A percentile compares a stretch with the other conserved stretches of the same genome.
Conservation (phyloP, 2,113 vertebrate genomes). For the Cyanoderma ruficeps region DNA sequence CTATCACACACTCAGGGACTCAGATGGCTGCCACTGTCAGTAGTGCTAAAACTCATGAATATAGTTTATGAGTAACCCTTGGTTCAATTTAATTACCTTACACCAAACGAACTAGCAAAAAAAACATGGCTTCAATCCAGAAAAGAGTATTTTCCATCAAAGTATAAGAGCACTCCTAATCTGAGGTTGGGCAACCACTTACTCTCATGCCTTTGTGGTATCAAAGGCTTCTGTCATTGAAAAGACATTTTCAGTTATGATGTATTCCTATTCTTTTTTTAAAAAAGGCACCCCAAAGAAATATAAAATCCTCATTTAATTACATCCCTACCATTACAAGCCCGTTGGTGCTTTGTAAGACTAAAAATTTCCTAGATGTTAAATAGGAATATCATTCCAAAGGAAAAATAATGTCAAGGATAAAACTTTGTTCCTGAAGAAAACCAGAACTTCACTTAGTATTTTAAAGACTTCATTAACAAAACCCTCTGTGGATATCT, state of each 20-base stretch:
- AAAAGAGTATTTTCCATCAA: not conserved
- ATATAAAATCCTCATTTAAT: not conserved
- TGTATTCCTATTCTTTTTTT: not conserved
- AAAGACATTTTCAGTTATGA: not conserved
- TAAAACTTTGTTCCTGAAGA: slow-evolving; percentile 10
- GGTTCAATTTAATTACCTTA: not conserved
- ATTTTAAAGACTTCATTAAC: slow-evolving; percentile 45
- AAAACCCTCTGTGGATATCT: slow-evolving; percentile 7
- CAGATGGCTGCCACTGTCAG: not conserved
- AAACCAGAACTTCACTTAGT: slow-evolving; percentile 7
- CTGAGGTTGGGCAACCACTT: not conserved
- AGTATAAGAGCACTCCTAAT: not conserved
- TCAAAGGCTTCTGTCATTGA: not conserved
- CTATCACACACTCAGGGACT: not conserved
- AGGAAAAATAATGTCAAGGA: not conserved
- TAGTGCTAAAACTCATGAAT: not conserved
- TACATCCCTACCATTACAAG: not conserved
- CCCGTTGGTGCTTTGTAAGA: not conserved
- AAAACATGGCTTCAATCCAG: not conserved
- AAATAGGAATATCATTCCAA: not conserved
- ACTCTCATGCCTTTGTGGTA: not conserved
- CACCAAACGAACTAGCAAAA: not conserved
- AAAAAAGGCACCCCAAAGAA: not conserved
- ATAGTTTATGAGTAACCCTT: not conserved
- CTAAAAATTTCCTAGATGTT: not conserved